Percentiles rank a stretch among this genome's conserved stretches.
These are phyloP conservation scores for Drosophila sordidapex DNA, from an alignment of 2,888 invertebrate species.

Conservation along the genomic window DNA sequence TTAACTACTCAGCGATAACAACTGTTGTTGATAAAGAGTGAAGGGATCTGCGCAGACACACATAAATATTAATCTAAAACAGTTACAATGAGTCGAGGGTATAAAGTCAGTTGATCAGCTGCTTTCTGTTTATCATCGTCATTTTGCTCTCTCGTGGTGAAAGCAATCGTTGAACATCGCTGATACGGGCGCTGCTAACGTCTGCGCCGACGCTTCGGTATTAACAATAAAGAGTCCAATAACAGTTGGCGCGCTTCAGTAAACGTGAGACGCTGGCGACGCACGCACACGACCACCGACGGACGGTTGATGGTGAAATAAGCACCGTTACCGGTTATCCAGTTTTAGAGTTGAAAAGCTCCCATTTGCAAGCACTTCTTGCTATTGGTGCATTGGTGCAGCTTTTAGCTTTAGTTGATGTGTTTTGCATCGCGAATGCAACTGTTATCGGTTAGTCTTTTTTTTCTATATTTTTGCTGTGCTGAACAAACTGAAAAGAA, in stretches of 20 bases:
- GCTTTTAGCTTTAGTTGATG: slow-evolving; percentile 19
- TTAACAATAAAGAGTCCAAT: slow-evolving; percentile 4
- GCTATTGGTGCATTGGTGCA: neutral
- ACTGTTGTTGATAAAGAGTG: neutral
- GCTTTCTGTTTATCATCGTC: neutral
- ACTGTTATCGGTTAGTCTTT: neutral
- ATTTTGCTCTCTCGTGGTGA: slow-evolving; percentile 9
- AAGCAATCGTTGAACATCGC: slow-evolving; percentile 18
- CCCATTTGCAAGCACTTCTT: slow-evolving; percentile 2
- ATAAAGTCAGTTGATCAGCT: slow-evolving; percentile 15
- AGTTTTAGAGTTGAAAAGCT: slow-evolving; percentile 25
- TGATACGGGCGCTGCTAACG: slow-evolving; percentile 12
- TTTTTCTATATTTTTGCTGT: neutral
- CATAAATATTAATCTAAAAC: neutral
- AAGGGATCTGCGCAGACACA: neutral
- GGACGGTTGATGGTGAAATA: slow-evolving; percentile 11
- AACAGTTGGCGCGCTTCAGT: slow-evolving; percentile 45
- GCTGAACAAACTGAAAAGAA: neutral
- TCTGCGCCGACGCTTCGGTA: slow-evolving; percentile 6
- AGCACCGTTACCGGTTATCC: slow-evolving; percentile 33
- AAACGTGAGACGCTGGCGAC: slow-evolving; percentile 53
- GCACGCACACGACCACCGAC: slow-evolving; percentile 25
- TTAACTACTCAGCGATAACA: neutral
- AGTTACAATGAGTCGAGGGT: slow-evolving; percentile 3
- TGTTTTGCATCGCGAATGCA: slow-evolving; percentile 21